Percentiles rank a stretch among this genome's conserved stretches.
These are phyloP conservation scores for Aphelocoma californica DNA, from an alignment of 2,797 vertebrate genomes.

Conservation along the genomic window DNA sequence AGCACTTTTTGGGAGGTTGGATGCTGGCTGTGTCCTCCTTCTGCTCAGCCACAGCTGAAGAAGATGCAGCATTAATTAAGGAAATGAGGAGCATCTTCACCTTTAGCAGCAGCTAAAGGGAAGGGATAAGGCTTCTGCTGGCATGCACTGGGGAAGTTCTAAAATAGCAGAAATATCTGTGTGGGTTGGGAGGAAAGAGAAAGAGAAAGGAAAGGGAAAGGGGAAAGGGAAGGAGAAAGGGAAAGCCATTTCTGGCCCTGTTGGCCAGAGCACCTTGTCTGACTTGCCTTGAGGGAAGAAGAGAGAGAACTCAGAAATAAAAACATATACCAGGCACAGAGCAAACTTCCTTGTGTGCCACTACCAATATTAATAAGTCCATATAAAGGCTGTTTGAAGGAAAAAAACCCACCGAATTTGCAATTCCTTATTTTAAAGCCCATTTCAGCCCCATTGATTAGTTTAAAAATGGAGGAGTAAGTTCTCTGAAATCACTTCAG, in stretches of 20 bases:
- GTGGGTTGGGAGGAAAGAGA: neutral
- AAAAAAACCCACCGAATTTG: neutral
- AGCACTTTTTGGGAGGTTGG: neutral
- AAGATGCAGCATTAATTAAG: neutral
- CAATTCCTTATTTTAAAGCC: neutral
- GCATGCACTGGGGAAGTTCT: neutral
- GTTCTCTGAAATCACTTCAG: conserved; percentile 5
- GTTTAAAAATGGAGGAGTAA: neutral
- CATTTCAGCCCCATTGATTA: neutral
- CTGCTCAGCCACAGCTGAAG: neutral
- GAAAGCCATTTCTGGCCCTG: neutral
- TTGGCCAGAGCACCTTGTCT: neutral
- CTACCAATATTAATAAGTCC: neutral
- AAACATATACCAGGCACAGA: neutral
- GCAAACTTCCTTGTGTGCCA: neutral
- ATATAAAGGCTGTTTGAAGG: neutral
- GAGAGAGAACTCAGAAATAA: neutral
- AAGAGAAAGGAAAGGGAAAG: no score
- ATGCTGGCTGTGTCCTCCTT: neutral
- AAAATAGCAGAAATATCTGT: neutral
- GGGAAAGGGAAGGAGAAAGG: no score
- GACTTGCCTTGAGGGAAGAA: neutral
- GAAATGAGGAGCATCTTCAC: neutral
- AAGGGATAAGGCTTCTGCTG: neutral
- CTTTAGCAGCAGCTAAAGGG: neutral